Percentiles rank a stretch among this genome's conserved stretches.
These are phyloP conservation scores for Garra rufa DNA, from an alignment of 2,113 vertebrate species.

Conservation along the genomic window DNA sequence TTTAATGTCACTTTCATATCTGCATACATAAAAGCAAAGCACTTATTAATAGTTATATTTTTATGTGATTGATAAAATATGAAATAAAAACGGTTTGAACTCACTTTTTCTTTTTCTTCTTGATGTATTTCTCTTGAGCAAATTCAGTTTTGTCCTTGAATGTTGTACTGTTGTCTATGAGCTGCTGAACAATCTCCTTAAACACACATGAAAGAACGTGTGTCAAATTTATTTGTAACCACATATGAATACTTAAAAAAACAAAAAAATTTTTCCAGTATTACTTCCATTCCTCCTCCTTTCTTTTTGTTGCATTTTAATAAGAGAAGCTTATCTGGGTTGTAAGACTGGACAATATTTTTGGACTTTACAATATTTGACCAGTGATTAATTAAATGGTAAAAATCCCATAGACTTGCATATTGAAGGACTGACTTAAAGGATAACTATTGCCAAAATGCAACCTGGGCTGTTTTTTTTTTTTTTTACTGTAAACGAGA, in stretches of 20 bases:
- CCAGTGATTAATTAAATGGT: not conserved
- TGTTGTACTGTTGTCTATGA: slow-evolving; percentile 96
- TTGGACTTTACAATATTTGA: not conserved
- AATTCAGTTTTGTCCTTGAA: slow-evolving; percentile 97
- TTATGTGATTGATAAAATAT: not conserved
- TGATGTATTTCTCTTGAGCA: slow-evolving; percentile 98
- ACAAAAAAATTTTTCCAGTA: no score
- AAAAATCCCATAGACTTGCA: not conserved
- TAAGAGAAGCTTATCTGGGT: not conserved
- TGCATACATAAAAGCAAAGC: slow-evolving; percentile 63
- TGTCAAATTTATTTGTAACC: not conserved
- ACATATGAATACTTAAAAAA: not conserved
- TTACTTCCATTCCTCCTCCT: no score
- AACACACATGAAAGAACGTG: not conserved
- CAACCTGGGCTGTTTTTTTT: no score
- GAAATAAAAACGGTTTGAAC: slow-evolving; percentile 58
- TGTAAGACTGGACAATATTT: not conserved
- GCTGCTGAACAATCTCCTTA: slow-evolving; percentile 95
- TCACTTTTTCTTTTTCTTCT: slow-evolving; percentile 99
- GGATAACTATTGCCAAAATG: no score
- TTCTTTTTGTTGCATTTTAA: no score
- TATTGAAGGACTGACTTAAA: not conserved
- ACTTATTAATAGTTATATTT: not conserved
- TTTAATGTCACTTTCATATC: slow-evolving; percentile 89
- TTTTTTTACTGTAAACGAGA: no score